phyloP scores from a whole-genome alignment of 2,888 invertebrate genomes.

The Drosophila glabriapex region DNA sequence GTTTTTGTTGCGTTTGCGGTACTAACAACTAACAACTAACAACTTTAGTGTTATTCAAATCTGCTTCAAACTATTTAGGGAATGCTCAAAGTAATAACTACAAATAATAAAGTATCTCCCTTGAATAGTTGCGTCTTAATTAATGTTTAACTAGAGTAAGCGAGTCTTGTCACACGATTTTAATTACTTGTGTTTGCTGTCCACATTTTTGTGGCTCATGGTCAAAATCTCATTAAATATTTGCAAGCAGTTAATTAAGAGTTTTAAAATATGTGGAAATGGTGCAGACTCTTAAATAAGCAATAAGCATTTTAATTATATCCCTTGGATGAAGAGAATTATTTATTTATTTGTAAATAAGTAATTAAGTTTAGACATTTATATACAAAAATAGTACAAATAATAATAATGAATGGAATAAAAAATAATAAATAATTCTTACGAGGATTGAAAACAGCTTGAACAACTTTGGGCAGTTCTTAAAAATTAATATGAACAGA shows the following conservation, averaged over 20 bases:
- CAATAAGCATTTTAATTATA: background rate
- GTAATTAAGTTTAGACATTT: background rate
- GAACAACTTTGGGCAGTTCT: background rate
- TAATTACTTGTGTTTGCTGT: constrained; percentile 25
- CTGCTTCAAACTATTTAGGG: background rate
- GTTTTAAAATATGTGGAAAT: background rate
- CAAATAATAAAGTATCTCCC: constrained; percentile 2
- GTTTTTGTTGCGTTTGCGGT: constrained; percentile 17
- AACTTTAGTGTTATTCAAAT: constrained; percentile 17
- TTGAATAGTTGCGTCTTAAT: constrained; percentile 20
- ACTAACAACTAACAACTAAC: background rate
- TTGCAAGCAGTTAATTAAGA: constrained; percentile 4
- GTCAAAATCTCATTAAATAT: constrained; percentile 57
- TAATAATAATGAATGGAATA: background rate
- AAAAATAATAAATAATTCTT: too few relatives aligned
- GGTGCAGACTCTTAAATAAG: background rate
- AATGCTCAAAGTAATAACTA: constrained; percentile 34
- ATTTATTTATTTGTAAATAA: background rate
- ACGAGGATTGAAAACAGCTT: background rate
- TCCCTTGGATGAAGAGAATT: background rate
- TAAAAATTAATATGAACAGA: background rate
- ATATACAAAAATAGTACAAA: background rate
- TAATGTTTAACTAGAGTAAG: constrained; percentile 29
- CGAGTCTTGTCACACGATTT: constrained; percentile 18
- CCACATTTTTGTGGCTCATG: constrained; percentile 40